Percentiles rank a stretch among this genome's conserved stretches.
phyloP scores from a whole-genome alignment of 37 sponge, comb jelly and placozoan genomes.

The Crambe crambe region DNA sequence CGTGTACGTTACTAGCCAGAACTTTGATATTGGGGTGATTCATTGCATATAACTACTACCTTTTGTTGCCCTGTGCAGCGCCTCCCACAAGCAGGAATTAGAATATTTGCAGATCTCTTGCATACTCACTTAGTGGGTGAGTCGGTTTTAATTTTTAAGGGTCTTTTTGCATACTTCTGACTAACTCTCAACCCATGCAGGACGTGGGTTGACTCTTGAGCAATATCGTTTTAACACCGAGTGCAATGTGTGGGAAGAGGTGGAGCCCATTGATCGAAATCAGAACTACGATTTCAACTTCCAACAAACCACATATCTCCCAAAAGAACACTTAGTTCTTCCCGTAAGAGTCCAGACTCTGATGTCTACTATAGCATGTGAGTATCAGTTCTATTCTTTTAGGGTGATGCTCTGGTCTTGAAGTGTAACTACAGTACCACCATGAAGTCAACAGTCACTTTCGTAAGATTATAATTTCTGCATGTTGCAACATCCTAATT shows the following conservation, averaged over 20 bases:
- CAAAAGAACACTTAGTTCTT: slow-evolving; percentile 16
- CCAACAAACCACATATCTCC: slow-evolving; percentile 45
- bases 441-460: not conserved
- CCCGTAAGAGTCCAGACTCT: slow-evolving; percentile 29
- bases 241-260: slow-evolving; percentile 29
- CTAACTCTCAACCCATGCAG: slow-evolving; percentile 8
- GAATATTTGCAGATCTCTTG: slow-evolving; percentile 37
- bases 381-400: not conserved
- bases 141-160: not conserved
- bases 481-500: too few relatives aligned
- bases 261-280: slow-evolving; percentile 54
- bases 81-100: slow-evolving; percentile 31
- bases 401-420: slow-evolving; percentile 20
- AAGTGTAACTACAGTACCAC: slow-evolving; percentile 23
- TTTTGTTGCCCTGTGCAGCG: slow-evolving; percentile 14
- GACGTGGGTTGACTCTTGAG: slow-evolving; percentile 23
- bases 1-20: too few relatives aligned
- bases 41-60: too few relatives aligned
- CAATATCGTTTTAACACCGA: slow-evolving; percentile 8
- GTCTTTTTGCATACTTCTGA: not conserved
- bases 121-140: slow-evolving; percentile 62
- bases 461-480: slow-evolving; percentile 3
- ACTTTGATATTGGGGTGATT: too few relatives aligned
- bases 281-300: slow-evolving; percentile 71
- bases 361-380: not conserved